phyloP scores from a whole-genome alignment of 1,140 invertebrate genomes.

The Anadara kagoshimensis region DNA sequence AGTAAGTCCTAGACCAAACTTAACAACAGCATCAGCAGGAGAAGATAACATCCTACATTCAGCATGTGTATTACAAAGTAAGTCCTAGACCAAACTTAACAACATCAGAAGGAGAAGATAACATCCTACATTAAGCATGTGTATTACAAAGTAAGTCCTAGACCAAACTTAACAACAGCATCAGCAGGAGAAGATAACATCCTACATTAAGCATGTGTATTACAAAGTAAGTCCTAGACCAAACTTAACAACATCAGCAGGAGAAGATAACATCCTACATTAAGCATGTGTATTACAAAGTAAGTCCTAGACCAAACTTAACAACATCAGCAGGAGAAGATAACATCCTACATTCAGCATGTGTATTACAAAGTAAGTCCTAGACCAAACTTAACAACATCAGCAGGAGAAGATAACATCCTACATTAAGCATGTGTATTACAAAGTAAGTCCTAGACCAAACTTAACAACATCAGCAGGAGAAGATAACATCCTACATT shows the following conservation, averaged over 20 bases:
- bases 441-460: not conserved
- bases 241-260: not conserved
- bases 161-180: too few relatives aligned
- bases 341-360: not conserved
- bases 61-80: not conserved
- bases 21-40: not conserved
- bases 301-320: not conserved
- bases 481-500: not conserved
- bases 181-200: not conserved
- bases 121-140: not conserved
- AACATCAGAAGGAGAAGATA: not conserved
- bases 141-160: not conserved
- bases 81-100: not conserved
- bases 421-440: not conserved
- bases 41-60: not conserved
- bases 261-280: not conserved
- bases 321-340: not conserved
- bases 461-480: not conserved
- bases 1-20: not conserved
- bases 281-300: not conserved
- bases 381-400: not conserved
- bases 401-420: not conserved
- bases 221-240: not conserved
- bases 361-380: not conserved
- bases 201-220: not conserved